phyloP scores from a whole-genome alignment of 2,797 vertebrate species.

The Cossypha heuglini region DNA sequence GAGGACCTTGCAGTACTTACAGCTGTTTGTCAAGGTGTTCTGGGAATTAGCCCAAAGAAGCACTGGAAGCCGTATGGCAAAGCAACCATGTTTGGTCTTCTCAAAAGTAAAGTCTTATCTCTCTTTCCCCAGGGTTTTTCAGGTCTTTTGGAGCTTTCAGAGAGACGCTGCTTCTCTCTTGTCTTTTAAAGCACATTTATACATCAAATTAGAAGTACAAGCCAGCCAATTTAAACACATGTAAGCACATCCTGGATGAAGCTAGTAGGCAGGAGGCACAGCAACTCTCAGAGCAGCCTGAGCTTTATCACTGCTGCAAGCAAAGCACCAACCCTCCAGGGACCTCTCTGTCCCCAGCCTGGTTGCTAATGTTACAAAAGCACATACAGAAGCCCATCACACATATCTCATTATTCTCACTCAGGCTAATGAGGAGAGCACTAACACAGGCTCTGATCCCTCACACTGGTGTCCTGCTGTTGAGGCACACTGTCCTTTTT shows the following conservation, averaged over 20 bases:
- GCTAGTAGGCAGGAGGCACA: not conserved
- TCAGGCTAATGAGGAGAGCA: not conserved
- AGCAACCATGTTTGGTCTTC: not conserved
- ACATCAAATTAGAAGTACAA: not conserved
- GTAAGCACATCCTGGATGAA: not conserved
- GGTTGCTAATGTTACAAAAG: not conserved
- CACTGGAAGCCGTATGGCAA: not conserved
- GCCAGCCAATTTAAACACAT: not conserved
- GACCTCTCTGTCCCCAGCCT: not conserved
- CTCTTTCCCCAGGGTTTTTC: not conserved
- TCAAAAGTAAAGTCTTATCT: not conserved
- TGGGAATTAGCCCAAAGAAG: not conserved
- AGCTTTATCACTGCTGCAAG: not conserved
- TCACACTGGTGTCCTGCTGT: not conserved
- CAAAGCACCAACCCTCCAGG: not conserved
- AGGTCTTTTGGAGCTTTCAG: not conserved
- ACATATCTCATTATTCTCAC: not conserved
- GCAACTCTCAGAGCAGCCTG: not conserved
- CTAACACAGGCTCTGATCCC: not conserved
- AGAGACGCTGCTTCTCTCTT: not conserved
- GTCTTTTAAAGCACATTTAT: not conserved
- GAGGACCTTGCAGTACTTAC: not conserved
- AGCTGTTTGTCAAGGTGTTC: not conserved
- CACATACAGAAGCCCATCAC: not conserved
- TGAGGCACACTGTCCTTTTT: not conserved